phyloP scores from a whole-genome alignment of 1,140 invertebrate genomes.

The Danaus plexippus region DNA sequence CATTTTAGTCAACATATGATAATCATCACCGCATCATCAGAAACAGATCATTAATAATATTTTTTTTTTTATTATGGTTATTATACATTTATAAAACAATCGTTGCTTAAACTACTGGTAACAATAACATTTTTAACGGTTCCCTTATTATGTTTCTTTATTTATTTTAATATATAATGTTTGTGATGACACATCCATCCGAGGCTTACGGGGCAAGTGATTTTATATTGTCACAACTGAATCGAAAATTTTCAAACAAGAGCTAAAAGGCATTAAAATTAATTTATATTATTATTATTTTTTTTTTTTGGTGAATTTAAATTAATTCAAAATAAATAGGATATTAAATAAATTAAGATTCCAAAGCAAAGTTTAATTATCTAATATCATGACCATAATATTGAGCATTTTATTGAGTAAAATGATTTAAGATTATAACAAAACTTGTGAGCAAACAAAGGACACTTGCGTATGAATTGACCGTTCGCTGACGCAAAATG shows the following conservation, averaged over 20 bases:
- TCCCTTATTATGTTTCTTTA: slow-evolving; percentile 28
- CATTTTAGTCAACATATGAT: slow-evolving; percentile 25
- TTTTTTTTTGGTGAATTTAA: slow-evolving; percentile 7
- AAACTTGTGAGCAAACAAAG: slow-evolving; percentile 57
- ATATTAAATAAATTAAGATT: slow-evolving; percentile 51
- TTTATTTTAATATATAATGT: slow-evolving; percentile 17
- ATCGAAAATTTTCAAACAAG: slow-evolving; percentile 1
- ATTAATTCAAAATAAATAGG: slow-evolving; percentile 36
- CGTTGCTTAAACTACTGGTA: slow-evolving; percentile 67
- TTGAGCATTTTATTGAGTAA: slow-evolving; percentile 69
- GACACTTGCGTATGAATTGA: slow-evolving; percentile 56
- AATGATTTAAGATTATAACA: slow-evolving; percentile 32
- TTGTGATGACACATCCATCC: slow-evolving; percentile 13
- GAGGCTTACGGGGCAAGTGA: slow-evolving; percentile 19
- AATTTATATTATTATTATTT: no score
- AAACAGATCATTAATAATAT: slow-evolving; percentile 30
- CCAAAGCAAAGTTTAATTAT: slow-evolving; percentile 44
- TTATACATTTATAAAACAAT: slow-evolving; percentile 55
- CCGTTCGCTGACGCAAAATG: slow-evolving; percentile 43
- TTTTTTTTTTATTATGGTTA: slow-evolving; percentile 24
- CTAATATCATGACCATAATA: slow-evolving; percentile 65
- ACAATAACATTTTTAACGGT: slow-evolving; percentile 64
- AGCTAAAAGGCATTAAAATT: slow-evolving; percentile 9
- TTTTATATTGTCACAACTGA: slow-evolving; percentile 11
- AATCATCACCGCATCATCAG: slow-evolving; percentile 13